Evolutionary conservation across 2,888 invertebrate genomes (phyloP), one percentile per base, ranked within the genome.

Genomic region (Smittia sp.): DNA sequence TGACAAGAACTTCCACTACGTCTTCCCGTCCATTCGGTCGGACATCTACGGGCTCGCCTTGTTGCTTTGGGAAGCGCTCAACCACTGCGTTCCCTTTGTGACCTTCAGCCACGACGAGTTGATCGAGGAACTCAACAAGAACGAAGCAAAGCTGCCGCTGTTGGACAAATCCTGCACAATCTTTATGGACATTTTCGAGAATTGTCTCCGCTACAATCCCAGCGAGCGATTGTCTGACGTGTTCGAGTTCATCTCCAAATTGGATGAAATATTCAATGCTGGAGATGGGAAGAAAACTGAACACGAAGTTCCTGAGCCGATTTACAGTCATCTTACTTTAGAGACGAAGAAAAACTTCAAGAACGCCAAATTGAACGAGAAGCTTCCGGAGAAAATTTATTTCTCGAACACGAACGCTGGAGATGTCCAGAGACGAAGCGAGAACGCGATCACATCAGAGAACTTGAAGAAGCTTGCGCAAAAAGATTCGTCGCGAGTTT

Each of bases 11-110:
- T 6, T 52, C 11, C 62, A 68, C 46, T 76, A 76, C 74, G 75
- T 77, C 1, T 75, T 75, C 74, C 77, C 77, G 39, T 74, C 75
- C 7, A 75, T 72, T 46, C 38, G 68, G 24, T 66, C 76, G 1
- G 77, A 77, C 74, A 74, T 76, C 7, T 77, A 76, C 70, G 67
- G 74, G 9, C 62, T 77, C 39, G 73, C 75, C 22, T 68, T 77
- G 13, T 46, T 76, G 20, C 52, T 77, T 13, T 77, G 77, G 77
- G 77, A 77, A 73, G 67, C 75, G 38, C 46, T 77, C 22, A 77
- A 77, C 67, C 38, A 74, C 11, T 75, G 75, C 73, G 74, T 76
- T 54, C 77, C 77, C 22, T 77, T 75, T 74, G 76, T 73, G 3
- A 69, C 75, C 25, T 76, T 75, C 65, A 75, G 68, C 54, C 72